These are phyloP conservation scores for Jacana jacana DNA, from an alignment of 2,113 vertebrate species.

Conservation along the genomic window DNA sequence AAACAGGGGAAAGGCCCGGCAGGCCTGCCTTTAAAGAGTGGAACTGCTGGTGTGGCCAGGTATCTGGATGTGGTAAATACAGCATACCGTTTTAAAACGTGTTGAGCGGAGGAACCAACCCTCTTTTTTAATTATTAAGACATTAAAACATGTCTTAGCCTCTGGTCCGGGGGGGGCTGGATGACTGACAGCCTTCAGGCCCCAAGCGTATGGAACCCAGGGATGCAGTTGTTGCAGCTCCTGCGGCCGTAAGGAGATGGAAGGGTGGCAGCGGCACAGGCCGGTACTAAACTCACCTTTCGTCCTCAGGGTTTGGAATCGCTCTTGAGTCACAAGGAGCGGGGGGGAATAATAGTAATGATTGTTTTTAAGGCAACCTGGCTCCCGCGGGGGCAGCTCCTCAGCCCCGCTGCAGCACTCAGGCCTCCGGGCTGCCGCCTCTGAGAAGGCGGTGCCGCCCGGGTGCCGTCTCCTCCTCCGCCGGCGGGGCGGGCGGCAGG, in stretches of 20 bases:
- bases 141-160: background rate
- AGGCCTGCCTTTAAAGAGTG: background rate
- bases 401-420: fast-evolving
- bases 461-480: background rate
- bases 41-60: fast-evolving
- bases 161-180: background rate
- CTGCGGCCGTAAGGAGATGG: background rate
- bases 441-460: background rate
- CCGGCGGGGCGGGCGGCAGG: background rate
- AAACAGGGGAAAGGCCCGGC: background rate
- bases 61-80: background rate
- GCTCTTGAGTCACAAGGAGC: no score
- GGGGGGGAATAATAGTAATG: no score
- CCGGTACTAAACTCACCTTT: background rate
- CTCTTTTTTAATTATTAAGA: background rate
- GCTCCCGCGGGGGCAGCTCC: fast-evolving
- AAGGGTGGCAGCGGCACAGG: background rate
- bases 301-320: background rate
- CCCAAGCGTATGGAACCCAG: fast-evolving
- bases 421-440: background rate
- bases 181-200: background rate
- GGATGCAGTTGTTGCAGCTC: background rate
- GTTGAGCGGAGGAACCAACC: background rate
- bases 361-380: background rate
- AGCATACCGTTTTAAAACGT: fast-evolving